Conservation (phyloP, 2,797 vertebrate species). For the Phaenicophaeus curvirostris region DNA sequence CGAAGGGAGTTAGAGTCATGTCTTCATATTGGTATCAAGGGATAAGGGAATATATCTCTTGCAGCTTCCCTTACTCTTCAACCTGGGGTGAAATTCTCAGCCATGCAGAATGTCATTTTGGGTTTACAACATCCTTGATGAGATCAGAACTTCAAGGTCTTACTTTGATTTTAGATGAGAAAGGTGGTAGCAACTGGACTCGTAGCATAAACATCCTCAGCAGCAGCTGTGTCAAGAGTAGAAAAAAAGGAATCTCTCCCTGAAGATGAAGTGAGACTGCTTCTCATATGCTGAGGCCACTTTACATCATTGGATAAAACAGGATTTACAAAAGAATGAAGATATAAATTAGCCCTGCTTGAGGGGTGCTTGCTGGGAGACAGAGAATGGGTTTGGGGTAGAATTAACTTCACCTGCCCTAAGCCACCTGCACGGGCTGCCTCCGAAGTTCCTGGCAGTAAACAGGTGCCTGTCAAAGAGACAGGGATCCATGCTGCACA, state of each 20-base stretch:
- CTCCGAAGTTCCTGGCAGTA: neutral
- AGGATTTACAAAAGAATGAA: neutral
- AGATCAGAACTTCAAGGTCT: neutral
- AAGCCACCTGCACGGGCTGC: neutral
- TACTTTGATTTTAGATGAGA: neutral
- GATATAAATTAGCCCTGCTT: rapidly evolving
- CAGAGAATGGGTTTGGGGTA: neutral
- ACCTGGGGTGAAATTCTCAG: neutral
- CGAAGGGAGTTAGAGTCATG: neutral
- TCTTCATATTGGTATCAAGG: neutral
- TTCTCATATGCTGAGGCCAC: neutral
- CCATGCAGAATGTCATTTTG: neutral
- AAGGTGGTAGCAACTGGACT: neutral
- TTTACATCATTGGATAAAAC: neutral
- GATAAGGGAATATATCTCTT: neutral
- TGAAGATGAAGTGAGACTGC: neutral
- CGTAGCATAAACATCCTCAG: neutral
- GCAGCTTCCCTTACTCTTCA: neutral
- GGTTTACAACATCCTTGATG: neutral
- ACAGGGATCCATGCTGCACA: neutral
- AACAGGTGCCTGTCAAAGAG: neutral
- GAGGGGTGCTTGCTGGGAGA: neutral
- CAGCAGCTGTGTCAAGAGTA: neutral
- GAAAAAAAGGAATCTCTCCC: neutral
- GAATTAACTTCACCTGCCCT: neutral